These are phyloP conservation scores for Sinopyrophorus schimmeli DNA, from an alignment of 2,888 invertebrate species.

Conservation along the genomic window DNA sequence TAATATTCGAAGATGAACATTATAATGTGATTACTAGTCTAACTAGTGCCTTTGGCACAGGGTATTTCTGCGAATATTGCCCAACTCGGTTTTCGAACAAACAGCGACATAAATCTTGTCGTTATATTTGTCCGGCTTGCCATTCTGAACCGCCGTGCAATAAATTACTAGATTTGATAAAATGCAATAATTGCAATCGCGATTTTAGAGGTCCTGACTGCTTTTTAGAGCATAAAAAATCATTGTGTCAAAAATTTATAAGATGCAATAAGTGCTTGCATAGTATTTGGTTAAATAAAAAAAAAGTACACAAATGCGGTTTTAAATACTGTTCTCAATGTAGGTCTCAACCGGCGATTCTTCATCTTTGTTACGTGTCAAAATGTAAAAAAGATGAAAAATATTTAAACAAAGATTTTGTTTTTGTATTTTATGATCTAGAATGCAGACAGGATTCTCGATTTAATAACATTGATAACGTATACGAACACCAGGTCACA, in stretches of 20 bases:
- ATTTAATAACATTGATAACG: background rate
- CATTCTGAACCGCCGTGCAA: background rate
- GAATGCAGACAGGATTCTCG: background rate
- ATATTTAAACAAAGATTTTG: background rate
- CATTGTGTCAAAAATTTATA: background rate
- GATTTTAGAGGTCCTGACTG: background rate
- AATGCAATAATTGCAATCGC: background rate
- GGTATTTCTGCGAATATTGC: background rate
- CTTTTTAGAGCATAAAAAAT: background rate
- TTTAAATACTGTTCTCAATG: background rate
- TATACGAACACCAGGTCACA: conserved; percentile 1
- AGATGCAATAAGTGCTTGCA: conserved; percentile 2
- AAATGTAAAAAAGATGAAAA: background rate
- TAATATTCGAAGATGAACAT: conserved; percentile 1
- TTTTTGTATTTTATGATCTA: conserved; percentile 8
- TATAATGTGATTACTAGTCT: too few relatives aligned
- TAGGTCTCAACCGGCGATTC: background rate
- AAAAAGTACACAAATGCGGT: background rate
- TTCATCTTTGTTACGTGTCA: conserved; percentile 5
- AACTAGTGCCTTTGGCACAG: background rate
- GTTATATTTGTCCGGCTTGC: conserved; percentile 3
- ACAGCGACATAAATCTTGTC: background rate
- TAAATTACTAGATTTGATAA: background rate
- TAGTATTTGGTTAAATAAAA: conserved; percentile 3
- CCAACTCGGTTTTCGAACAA: background rate